Conservation (phyloP, 2,797 vertebrate species). For the Hoplostethus atlanticus region DNA sequence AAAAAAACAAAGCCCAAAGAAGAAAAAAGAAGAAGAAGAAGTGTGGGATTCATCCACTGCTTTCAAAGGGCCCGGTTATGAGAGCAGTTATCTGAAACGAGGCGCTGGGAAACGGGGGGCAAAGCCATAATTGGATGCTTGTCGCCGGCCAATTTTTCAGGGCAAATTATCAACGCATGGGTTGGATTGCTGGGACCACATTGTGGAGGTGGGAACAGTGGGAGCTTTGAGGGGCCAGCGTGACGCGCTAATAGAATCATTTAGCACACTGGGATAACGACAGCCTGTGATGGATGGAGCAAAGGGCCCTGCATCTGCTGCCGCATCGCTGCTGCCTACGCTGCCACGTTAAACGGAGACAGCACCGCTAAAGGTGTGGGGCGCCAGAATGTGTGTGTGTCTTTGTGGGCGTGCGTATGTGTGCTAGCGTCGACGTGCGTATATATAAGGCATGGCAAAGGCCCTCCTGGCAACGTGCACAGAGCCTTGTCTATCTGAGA, state of each 20-base stretch:
- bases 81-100: conserved; percentile 64
- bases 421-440: conserved; percentile 20
- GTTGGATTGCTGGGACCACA: conserved; percentile 69
- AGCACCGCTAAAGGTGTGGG: conserved; percentile 12
- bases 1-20: not conserved
- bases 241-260: conserved; percentile 78
- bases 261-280: conserved; percentile 71
- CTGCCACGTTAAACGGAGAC: conserved; percentile 30
- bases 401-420: conserved; percentile 31
- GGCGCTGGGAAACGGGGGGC: conserved; percentile 71
- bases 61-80: conserved; percentile 66
- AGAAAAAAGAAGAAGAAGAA: conserved; percentile 31
- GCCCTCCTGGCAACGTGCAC: conserved; percentile 32
- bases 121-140: conserved; percentile 78
- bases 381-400: conserved; percentile 18
- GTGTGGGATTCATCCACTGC: conserved; percentile 30
- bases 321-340: conserved; percentile 9
- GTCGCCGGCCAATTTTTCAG: conserved; percentile 73
- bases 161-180: conserved; percentile 79
- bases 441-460: conserved; percentile 36
- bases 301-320: conserved; percentile 46
- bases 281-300: conserved; percentile 76
- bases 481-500: conserved; percentile 46
- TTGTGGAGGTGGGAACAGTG: conserved; percentile 78
- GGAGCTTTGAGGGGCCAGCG: conserved; percentile 73